Conservation (phyloP, 2,113 vertebrate genomes). For the Gavia stellata region DNA sequence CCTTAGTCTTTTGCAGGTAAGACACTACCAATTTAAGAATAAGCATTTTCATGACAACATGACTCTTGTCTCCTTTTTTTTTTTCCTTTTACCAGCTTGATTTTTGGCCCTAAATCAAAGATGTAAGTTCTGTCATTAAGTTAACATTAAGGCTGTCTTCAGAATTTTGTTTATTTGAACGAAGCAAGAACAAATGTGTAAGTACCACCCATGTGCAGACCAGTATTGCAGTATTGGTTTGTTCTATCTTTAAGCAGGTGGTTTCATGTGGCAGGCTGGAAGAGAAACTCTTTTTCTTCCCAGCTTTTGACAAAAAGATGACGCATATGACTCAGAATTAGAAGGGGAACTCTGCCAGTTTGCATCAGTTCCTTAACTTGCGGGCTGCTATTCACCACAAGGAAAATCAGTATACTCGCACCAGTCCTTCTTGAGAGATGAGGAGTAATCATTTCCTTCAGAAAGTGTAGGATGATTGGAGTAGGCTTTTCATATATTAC, state of each 20-base stretch:
- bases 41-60: background rate
- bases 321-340: conserved; percentile 66
- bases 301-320: conserved; percentile 63
- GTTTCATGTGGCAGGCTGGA: conserved; percentile 56
- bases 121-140: background rate
- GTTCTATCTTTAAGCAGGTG: conserved; percentile 59
- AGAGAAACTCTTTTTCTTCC: conserved; percentile 51
- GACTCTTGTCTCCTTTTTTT: background rate
- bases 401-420: conserved; percentile 23
- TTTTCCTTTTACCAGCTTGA: background rate
- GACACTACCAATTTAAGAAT: background rate
- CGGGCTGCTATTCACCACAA: conserved; percentile 58
- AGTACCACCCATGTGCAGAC: background rate
- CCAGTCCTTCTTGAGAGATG: conserved; percentile 33
- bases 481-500: conserved; percentile 8
- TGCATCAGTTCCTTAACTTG: conserved; percentile 65
- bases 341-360: conserved; percentile 67
- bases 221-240: background rate
- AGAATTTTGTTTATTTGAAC: conserved; percentile 8
- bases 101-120: background rate
- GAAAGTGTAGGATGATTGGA: conserved; percentile 33
- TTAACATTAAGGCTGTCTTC: background rate
- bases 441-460: conserved; percentile 15
- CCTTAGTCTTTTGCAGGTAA: background rate
- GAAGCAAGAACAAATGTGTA: background rate